A percentile compares a stretch with the other conserved stretches of the same genome.
phyloP scores from a whole-genome alignment of 1,140 invertebrate species.

The Cotesia glomerata region DNA sequence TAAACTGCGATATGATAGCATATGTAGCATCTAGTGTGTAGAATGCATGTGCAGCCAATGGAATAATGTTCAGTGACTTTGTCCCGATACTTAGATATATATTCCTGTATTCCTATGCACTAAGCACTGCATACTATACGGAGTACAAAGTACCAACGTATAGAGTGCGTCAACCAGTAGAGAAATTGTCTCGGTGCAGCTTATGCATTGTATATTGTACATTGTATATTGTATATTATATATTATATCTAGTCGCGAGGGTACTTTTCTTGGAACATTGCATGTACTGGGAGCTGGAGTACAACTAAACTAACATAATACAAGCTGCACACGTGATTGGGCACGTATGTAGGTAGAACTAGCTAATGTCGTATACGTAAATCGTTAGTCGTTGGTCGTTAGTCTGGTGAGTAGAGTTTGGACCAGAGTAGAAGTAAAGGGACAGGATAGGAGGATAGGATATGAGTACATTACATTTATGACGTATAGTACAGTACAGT shows the following conservation, averaged over 20 bases:
- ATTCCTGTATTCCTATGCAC: no score
- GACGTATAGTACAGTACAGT: no score
- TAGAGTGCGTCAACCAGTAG: neutral
- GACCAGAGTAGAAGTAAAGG: neutral
- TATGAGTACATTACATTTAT: neutral
- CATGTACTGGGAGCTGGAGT: neutral
- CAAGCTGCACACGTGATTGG: conserved; percentile 1
- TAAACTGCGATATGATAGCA: neutral
- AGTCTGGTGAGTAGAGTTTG: neutral
- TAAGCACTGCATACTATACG: no score
- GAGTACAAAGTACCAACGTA: no score
- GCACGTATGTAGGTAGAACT: neutral
- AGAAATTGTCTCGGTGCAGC: neutral
- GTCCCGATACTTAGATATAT: no score
- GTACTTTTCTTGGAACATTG: neutral
- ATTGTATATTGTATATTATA: no score
- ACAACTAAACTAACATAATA: neutral
- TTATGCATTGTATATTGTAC: no score
- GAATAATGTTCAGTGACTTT: no score
- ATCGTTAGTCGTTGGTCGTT: neutral
- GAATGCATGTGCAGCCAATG: no score
- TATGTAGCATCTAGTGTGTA: neutral
- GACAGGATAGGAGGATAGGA: neutral
- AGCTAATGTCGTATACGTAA: neutral
- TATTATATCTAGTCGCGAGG: no score